Conservation (phyloP, 2,888 invertebrate genomes). For the Sepioteuthis lessoniana region DNA sequence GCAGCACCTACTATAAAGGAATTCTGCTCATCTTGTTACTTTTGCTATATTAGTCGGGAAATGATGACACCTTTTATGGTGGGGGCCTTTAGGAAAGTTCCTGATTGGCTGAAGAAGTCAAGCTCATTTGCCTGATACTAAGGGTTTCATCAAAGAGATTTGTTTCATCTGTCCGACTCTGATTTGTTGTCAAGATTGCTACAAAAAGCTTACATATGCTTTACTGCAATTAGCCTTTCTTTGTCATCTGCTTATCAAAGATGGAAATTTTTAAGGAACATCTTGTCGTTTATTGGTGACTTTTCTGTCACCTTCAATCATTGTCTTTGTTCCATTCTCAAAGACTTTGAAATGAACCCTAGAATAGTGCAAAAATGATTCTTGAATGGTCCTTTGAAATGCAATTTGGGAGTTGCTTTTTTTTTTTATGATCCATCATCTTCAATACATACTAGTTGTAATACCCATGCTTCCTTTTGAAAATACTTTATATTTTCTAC, state of each 20-base stretch:
- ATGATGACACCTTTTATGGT: neutral
- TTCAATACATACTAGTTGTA: too few species aligned
- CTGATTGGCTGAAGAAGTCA: neutral
- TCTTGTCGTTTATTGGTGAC: neutral
- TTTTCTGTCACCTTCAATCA: constrained; percentile 7
- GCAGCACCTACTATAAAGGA: neutral
- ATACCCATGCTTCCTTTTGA: too few species aligned
- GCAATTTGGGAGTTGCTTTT: neutral
- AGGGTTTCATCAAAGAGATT: neutral
- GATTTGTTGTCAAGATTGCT: neutral
- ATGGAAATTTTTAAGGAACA: neutral
- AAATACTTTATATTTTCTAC: too few species aligned
- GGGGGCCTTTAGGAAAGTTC: neutral
- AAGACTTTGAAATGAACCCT: neutral
- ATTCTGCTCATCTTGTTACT: neutral
- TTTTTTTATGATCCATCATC: too few species aligned
- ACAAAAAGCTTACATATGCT: neutral
- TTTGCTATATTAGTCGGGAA: neutral
- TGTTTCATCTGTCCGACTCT: neutral
- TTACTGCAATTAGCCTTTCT: neutral
- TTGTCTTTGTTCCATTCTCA: neutral
- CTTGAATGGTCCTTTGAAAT: neutral
- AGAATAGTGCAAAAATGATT: neutral
- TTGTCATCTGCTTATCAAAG: neutral
- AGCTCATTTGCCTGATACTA: neutral